Evolutionary conservation across 2,888 invertebrate genomes (phyloP).

Genomic region (Julus scanicus): DNA sequence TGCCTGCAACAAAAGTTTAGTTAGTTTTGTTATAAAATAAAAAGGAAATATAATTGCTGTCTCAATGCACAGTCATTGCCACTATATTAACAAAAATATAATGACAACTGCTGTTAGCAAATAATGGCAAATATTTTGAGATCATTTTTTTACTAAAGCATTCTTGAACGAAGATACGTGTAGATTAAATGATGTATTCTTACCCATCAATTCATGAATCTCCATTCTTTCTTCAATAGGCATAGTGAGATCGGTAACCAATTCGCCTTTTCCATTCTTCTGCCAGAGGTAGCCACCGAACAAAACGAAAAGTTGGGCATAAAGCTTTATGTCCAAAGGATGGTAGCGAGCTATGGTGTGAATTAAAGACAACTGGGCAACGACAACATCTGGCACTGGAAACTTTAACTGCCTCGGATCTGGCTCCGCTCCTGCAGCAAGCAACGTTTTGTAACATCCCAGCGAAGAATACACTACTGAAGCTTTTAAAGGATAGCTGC

Average conservation of each 20-base stretch:
- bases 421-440: slow-evolving; percentile 52
- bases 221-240: not conserved
- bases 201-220: slow-evolving; percentile 53
- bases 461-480: slow-evolving; percentile 50
- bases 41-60: too few species aligned
- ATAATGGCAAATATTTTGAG: too few species aligned
- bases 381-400: slow-evolving; percentile 8
- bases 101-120: too few species aligned
- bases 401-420: slow-evolving; percentile 47
- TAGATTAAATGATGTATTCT: not conserved
- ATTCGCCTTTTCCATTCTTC: slow-evolving; percentile 20
- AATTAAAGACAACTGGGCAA: slow-evolving; percentile 51
- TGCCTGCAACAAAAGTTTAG: not conserved
- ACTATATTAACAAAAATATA: too few species aligned
- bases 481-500: slow-evolving; percentile 54
- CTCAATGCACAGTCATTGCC: too few species aligned
- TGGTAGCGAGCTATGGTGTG: slow-evolving; percentile 44
- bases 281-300: slow-evolving; percentile 58
- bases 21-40: not conserved
- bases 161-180: too few species aligned
- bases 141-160: too few species aligned
- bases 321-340: not conserved
- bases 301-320: slow-evolving; percentile 48
- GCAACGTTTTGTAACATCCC: slow-evolving; percentile 48
- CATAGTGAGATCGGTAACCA: slow-evolving; percentile 49